Conservation (phyloP, 2,113 vertebrate genomes). For the Cryptotis parvus region DNA sequence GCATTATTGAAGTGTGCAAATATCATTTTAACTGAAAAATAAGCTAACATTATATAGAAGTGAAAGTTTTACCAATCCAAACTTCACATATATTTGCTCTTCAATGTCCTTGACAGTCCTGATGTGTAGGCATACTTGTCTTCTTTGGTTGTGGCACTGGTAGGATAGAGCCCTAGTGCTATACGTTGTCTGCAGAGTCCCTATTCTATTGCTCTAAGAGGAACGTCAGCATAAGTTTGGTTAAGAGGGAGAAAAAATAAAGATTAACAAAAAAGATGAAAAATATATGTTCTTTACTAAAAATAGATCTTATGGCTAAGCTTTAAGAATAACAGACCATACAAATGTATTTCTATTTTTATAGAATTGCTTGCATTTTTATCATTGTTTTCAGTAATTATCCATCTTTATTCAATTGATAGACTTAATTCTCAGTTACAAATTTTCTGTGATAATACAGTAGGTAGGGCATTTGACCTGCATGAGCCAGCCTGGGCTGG, state of each 20-base stretch:
- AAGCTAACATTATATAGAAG: not conserved
- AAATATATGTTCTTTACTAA: not conserved
- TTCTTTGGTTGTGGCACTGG: not conserved
- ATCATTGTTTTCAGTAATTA: not conserved
- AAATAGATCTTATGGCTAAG: not conserved
- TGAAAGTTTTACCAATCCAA: not conserved
- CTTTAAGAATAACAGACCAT: not conserved
- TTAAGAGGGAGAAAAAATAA: not conserved
- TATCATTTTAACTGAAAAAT: not conserved
- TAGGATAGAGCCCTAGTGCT: not conserved
- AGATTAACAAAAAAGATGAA: not conserved
- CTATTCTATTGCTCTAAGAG: not conserved
- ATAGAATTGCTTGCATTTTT: not conserved
- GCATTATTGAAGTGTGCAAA: not conserved
- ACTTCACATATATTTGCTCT: not conserved
- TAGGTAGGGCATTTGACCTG: too few species aligned
- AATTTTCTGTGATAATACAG: too few species aligned
- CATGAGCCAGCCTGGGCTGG: too few species aligned
- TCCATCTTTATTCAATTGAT: not conserved
- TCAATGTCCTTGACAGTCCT: slow-evolving; percentile 29
- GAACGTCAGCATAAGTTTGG: not conserved
- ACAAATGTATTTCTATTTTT: not conserved
- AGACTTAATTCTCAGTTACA: not conserved
- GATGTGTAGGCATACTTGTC: not conserved
- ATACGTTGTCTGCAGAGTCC: not conserved